Evolutionary conservation across 2,797 vertebrate species (phyloP).

Genomic region (Danio albolineatus): DNA sequence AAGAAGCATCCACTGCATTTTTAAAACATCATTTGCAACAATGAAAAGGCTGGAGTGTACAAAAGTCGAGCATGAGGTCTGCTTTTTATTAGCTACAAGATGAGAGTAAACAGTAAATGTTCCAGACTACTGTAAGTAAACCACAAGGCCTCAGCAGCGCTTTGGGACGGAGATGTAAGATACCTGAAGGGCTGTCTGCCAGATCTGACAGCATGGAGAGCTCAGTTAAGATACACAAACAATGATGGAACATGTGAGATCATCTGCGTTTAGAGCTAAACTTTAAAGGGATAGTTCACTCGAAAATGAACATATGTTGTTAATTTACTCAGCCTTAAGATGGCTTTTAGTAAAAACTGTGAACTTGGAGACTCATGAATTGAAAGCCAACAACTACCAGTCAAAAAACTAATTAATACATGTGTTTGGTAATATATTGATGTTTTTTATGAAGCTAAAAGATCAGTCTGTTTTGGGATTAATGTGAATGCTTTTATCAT

Average conservation of each 20-base stretch:
- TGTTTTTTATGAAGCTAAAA: too few relatives aligned
- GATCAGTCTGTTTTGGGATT: too few relatives aligned
- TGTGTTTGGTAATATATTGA: too few relatives aligned
- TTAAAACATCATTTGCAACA: not conserved
- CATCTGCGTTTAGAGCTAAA: not conserved
- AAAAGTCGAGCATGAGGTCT: not conserved
- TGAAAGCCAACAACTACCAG: too few relatives aligned
- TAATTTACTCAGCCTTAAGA: too few relatives aligned
- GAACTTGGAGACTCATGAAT: too few relatives aligned
- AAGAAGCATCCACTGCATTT: not conserved
- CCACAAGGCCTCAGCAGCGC: conserved; percentile 16
- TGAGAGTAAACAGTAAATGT: conserved; percentile 46
- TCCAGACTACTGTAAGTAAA: conserved; percentile 53
- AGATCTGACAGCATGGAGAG: conserved; percentile 1
- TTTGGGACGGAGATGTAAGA: conserved; percentile 29
- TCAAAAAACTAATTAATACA: too few relatives aligned
- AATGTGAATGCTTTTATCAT: too few relatives aligned
- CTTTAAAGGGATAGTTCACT: not conserved
- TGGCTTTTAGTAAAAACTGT: too few relatives aligned
- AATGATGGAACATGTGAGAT: conserved; percentile 7
- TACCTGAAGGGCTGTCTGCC: conserved; percentile 7
- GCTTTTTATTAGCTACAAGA: conserved; percentile 35
- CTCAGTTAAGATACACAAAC: conserved; percentile 17
- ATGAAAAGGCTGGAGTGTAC: not conserved
- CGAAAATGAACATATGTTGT: too few relatives aligned